phyloP scores from a whole-genome alignment of 2,888 invertebrate genomes.

The Acleris cristana region DNA sequence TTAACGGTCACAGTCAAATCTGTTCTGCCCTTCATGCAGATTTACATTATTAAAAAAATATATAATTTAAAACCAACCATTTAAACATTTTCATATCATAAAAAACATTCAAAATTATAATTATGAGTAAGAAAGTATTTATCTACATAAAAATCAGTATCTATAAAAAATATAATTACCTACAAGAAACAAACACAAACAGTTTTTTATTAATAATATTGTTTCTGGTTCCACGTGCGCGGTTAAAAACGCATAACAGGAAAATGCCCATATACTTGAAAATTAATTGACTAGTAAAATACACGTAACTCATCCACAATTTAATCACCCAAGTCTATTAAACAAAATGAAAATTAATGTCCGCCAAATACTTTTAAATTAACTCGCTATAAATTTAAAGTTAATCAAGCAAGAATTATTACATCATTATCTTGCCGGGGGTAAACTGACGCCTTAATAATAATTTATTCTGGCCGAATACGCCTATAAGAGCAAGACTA shows the following conservation, averaged over 20 bases:
- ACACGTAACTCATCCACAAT: background rate
- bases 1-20: too few relatives aligned
- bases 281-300: background rate
- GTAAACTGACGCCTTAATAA: slow-evolving; percentile 28
- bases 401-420: slow-evolving; percentile 36
- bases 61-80: too few relatives aligned
- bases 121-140: too few relatives aligned
- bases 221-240: too few relatives aligned
- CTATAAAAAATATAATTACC: too few relatives aligned
- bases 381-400: slow-evolving; percentile 30
- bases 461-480: slow-evolving; percentile 31
- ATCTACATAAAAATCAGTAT: too few relatives aligned
- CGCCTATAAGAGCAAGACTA: slow-evolving; percentile 5
- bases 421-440: slow-evolving; percentile 28
- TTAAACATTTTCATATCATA: too few relatives aligned
- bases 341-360: slow-evolving; percentile 19
- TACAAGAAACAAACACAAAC: too few relatives aligned
- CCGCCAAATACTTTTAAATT: slow-evolving; percentile 23
- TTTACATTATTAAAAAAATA: too few relatives aligned
- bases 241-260: background rate
- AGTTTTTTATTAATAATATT: too few relatives aligned
- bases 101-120: too few relatives aligned
- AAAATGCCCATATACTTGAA: background rate
- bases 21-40: too few relatives aligned
- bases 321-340: slow-evolving; percentile 10